Evolutionary conservation across 2,113 vertebrate genomes (phyloP).

Genomic region (Tiliqua scincoides): DNA sequence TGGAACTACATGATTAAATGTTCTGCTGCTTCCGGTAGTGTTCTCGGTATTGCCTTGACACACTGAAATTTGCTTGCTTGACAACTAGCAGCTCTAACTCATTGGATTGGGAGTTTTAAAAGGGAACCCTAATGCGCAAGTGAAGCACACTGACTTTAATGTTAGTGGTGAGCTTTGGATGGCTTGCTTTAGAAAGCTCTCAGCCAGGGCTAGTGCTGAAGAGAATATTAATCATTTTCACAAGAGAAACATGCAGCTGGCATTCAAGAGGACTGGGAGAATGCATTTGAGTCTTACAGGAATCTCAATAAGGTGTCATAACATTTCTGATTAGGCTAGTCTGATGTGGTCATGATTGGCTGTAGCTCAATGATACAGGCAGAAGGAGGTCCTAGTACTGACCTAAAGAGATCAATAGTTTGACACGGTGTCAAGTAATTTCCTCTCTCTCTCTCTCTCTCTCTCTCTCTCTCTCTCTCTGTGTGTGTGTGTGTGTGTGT

Average conservation of each 20-base stretch:
- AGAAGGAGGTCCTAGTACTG: not conserved
- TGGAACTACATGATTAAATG: conserved; percentile 30
- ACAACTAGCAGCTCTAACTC: not conserved
- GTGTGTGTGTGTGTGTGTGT: not conserved
- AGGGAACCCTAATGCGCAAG: conserved; percentile 17
- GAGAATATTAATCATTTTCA: conserved; percentile 46
- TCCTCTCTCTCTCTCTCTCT: not conserved
- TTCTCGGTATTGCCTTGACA: conserved; percentile 55
- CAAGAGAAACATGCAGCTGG: not conserved
- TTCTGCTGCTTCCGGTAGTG: conserved; percentile 39
- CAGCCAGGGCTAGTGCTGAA: not conserved
- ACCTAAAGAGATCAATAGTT: accelerated
- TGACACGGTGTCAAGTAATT: not conserved
- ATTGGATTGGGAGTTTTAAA: conserved; percentile 48
- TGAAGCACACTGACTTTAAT: conserved; percentile 27
- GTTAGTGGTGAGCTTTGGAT: conserved; percentile 19
- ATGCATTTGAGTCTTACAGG: not conserved
- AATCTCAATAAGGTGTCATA: too few species aligned
- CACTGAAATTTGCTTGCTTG: conserved; percentile 35
- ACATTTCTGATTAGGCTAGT: too few species aligned
- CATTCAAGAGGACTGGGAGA: not conserved
- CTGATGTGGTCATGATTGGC: too few species aligned
- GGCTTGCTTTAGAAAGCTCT: conserved; percentile 40
- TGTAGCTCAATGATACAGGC: too few species aligned
- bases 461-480: not conserved